These are phyloP conservation scores for Ochotona princeps DNA, from an alignment of 2,113 vertebrate genomes.

Conservation along the genomic window DNA sequence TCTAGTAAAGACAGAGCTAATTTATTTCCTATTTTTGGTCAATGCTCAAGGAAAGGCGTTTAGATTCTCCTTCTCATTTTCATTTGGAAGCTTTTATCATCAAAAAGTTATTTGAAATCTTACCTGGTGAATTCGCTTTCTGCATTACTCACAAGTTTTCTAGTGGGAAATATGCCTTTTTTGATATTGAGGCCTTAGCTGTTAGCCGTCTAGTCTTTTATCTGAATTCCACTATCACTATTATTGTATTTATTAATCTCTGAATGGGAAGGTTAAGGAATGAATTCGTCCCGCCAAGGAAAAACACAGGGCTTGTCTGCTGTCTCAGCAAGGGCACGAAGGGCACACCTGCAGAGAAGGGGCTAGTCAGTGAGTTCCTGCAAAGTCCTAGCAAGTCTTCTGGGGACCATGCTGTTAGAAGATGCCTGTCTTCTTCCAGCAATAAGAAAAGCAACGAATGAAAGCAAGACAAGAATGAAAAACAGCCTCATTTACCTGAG, in stretches of 20 bases:
- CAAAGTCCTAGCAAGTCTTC: not conserved
- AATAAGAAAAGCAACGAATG: not conserved
- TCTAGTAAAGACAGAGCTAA: constrained; percentile 14
- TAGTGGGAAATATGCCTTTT: not conserved
- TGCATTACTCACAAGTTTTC: not conserved
- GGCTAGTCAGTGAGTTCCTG: not conserved
- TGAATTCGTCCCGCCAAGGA: not conserved
- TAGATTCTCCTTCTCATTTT: not conserved
- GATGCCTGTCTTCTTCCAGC: not conserved
- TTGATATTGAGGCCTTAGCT: not conserved
- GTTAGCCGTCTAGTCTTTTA: not conserved
- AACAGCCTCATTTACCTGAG: not conserved
- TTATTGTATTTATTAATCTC: too few relatives aligned
- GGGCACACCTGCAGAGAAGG: not conserved
- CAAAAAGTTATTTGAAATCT: not conserved
- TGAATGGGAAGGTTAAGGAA: not conserved
- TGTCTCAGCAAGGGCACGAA: not conserved
- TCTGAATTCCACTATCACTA: not conserved
- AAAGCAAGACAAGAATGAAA: not conserved
- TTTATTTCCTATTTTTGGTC: constrained; percentile 55
- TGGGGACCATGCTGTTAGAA: too few relatives aligned
- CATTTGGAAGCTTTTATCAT: constrained; percentile 2
- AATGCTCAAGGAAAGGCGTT: not conserved
- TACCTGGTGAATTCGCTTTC: not conserved
- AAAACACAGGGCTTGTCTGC: not conserved